A percentile compares a stretch with the other conserved stretches of the same genome.
These are phyloP conservation scores for Gerris lacustris DNA, from an alignment of 2,888 invertebrate genomes.

Conservation along the genomic window DNA sequence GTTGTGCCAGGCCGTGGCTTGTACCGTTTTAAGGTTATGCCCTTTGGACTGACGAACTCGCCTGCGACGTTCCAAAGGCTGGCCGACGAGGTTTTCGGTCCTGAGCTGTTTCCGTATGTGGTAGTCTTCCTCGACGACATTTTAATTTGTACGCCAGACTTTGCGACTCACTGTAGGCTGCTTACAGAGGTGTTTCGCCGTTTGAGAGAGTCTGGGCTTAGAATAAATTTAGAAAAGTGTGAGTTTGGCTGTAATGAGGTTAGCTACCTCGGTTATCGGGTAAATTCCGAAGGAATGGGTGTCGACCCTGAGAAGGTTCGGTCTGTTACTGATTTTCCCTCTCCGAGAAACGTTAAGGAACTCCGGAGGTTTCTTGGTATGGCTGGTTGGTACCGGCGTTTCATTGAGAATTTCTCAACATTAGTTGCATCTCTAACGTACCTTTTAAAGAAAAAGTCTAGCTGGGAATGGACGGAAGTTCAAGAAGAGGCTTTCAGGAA, in stretches of 20 bases:
- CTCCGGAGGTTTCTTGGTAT: conserved; percentile 17
- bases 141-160: too few relatives aligned
- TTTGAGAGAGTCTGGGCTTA: background rate
- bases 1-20: too few relatives aligned
- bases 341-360: conserved; percentile 6
- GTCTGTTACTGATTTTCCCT: background rate
- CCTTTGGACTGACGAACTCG: background rate
- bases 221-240: background rate
- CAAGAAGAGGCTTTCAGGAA: too few relatives aligned
- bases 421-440: background rate
- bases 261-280: background rate
- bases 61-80: background rate
- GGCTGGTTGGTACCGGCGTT: conserved; percentile 11
- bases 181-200: background rate
- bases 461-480: too few relatives aligned
- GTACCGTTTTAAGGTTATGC: too few relatives aligned
- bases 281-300: background rate
- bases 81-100: background rate
- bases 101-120: background rate
- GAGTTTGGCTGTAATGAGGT: background rate
- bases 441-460: conserved; percentile 2
- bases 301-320: background rate
- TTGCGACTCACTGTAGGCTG: background rate
- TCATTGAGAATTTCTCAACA: conserved; percentile 8
- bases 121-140: background rate